A percentile compares a stretch with the other conserved stretches of the same genome.
These are phyloP conservation scores for Drosophila baimaii DNA, from an alignment of 1,140 invertebrate genomes.

Conservation along the genomic window DNA sequence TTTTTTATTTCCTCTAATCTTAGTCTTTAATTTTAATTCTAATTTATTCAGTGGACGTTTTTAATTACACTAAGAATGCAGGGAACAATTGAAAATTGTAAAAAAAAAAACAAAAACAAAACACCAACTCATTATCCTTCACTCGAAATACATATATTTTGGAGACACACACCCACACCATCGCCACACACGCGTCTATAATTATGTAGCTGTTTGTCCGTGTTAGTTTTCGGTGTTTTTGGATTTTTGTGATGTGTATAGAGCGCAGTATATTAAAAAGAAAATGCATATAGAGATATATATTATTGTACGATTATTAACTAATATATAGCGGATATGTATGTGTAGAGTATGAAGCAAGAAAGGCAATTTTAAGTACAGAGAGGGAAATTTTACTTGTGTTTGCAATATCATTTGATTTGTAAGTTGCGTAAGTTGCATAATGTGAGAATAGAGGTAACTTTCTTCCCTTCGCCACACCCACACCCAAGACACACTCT, in stretches of 20 bases:
- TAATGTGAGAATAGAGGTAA: conserved; percentile 39
- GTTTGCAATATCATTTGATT: conserved; percentile 73
- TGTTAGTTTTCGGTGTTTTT: conserved; percentile 80
- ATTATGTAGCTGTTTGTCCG: conserved; percentile 75
- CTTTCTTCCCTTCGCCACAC: neutral
- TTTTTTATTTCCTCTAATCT: conserved; percentile 48
- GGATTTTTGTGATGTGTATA: conserved; percentile 77
- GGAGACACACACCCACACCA: conserved; percentile 28
- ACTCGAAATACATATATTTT: conserved; percentile 26
- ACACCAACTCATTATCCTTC: conserved; percentile 41
- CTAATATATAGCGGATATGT: conserved; percentile 69
- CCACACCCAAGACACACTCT: conserved; percentile 3
- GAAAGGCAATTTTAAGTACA: conserved; percentile 69
- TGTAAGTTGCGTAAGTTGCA: conserved; percentile 68
- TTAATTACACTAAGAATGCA: conserved; percentile 76
- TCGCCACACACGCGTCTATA: conserved; percentile 51
- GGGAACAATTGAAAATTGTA: conserved; percentile 83
- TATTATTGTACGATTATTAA: conserved; percentile 77
- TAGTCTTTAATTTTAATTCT: conserved; percentile 7
- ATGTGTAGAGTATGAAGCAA: conserved; percentile 62
- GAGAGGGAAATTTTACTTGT: conserved; percentile 57
- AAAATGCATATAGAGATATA: conserved; percentile 59
- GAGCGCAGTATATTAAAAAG: conserved; percentile 61
- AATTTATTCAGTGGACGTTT: conserved; percentile 51
- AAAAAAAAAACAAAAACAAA: conserved; percentile 30